A percentile compares a stretch with the other conserved stretches of the same genome.
phyloP scores from a whole-genome alignment of 2,113 vertebrate genomes.

The Sphyrna mokarran region DNA sequence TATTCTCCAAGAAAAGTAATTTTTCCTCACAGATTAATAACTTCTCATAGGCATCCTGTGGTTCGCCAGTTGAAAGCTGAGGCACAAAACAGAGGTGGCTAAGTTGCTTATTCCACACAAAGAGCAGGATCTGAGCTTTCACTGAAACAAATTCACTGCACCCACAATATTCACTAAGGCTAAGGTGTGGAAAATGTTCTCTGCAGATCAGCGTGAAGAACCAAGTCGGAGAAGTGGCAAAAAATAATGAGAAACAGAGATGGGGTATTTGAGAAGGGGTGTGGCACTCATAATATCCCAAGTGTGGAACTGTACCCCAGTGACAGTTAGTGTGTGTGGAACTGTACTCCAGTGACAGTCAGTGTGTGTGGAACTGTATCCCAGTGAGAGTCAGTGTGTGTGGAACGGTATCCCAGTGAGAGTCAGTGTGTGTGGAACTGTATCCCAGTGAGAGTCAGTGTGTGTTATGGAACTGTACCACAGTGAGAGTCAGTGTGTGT shows the following conservation, averaged over 20 bases:
- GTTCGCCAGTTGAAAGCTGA: background rate
- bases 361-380: no score
- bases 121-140: background rate
- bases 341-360: no score
- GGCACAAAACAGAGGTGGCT: background rate
- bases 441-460: no score
- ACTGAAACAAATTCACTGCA: background rate
- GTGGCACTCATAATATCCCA: no score
- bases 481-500: no score
- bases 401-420: no score
- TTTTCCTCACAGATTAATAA: background rate
- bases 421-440: no score
- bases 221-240: background rate
- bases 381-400: no score
- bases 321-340: no score
- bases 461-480: no score
- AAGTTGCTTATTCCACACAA: background rate
- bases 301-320: no score
- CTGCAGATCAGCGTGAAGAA: background rate
- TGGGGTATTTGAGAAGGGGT: background rate
- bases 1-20: constrained; percentile 8
- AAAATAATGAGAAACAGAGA: no score
- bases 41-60: constrained; percentile 15
- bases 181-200: background rate
- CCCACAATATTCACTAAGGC: background rate